Evolutionary conservation across 2,797 vertebrate species (phyloP), one percentile per base, ranked within the genome.

Genomic region (Phoebastria nigripes): DNA sequence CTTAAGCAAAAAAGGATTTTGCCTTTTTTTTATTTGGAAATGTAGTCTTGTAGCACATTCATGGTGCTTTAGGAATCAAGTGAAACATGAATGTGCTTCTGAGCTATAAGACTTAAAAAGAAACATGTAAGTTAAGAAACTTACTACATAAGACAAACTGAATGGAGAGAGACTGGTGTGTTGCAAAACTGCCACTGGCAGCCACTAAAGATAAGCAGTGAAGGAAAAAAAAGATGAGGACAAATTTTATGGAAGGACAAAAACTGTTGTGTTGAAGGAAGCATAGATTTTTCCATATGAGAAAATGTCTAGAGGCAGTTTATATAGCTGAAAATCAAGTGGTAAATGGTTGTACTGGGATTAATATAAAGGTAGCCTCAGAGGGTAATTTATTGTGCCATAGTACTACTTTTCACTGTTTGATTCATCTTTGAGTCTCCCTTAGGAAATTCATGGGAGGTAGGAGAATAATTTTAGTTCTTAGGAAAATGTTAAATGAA

Each of bases 291-390:
- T 94, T 94, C 59, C 15, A 3, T 56, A 49, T 3, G 6, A 83
- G 65, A 83, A 71, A 83, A 62, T 12, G 15, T 52, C 78, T 92
- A 77, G 55, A 87, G 69, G 37, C 47, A 84, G 39, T 90, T 97
- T 93, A 49, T 33, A 11, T 62, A 90, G 87, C 77, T 91, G 84
- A 74, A 94, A 96, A 83, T 83, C 47, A 85, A 91, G 55, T 89
- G 65, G 55, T 41, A 82, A 82, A 89, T 67, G 31, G 24, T 85
- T 93, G 52, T 83, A 69, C 13, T 66, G 90, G 82, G 85, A 59
- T 42, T 93, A 93, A 82, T 93, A 79, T 56, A 78, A 84, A 89
- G 18, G 52, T 79, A 95, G 47, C 24, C 54, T 94, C 54, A 67
- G 17, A 74, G 69, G 19, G 31, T 81, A 89, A 86, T 93, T 95